These are phyloP conservation scores for Saccostrea echinata DNA, from an alignment of 1,140 invertebrate genomes.

Conservation along the genomic window DNA sequence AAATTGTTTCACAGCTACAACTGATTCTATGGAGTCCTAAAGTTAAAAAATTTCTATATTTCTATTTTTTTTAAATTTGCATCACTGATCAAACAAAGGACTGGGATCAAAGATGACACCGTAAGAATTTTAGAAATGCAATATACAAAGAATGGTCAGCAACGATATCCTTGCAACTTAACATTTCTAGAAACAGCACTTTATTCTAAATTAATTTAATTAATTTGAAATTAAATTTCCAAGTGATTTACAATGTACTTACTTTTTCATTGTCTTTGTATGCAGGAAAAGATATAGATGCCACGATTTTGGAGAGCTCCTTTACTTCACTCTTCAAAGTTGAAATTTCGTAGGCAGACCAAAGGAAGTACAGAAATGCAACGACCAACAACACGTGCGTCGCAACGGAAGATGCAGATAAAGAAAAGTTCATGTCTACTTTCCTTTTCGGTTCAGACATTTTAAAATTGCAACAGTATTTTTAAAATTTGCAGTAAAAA, in stretches of 20 bases:
- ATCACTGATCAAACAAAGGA: no score
- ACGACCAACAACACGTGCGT: neutral
- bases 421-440: constrained; percentile 5
- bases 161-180: no score
- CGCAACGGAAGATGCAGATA: neutral
- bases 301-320: neutral
- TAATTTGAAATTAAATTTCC: no score
- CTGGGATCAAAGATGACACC: no score
- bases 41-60: neutral
- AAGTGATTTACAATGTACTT: neutral
- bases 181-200: no score
- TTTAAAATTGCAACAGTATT: neutral
- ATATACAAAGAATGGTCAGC: no score
- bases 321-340: constrained; percentile 15
- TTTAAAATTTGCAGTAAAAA: constrained; percentile 26
- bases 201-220: no score
- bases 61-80: no score
- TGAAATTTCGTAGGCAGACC: constrained; percentile 43
- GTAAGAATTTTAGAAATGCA: no score
- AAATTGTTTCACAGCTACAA: neutral
- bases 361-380: constrained; percentile 23
- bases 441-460: constrained; percentile 46
- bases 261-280: constrained; percentile 4
- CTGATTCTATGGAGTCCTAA: neutral
- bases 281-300: neutral